A percentile compares a stretch with the other conserved stretches of the same genome.
Evolutionary conservation across 1,140 invertebrate genomes (phyloP).

Genomic region (Charaxes varanes): DNA sequence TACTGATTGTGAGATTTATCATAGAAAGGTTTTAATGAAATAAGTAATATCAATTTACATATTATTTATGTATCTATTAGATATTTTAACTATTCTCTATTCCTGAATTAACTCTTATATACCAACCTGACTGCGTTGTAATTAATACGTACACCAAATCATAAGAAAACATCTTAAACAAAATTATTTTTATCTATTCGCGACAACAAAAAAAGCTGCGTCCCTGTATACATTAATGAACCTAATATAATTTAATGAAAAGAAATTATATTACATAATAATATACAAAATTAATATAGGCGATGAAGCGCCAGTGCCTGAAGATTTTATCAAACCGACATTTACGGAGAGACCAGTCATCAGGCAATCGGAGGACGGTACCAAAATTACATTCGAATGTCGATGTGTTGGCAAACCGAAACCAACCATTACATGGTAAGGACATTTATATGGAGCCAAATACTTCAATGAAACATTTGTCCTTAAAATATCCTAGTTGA

Average conservation of each 20-base stretch:
- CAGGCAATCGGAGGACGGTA: slow-evolving; percentile 94
- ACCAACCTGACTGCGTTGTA: slow-evolving; percentile 38
- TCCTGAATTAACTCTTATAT: slow-evolving; percentile 55
- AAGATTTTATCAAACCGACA: slow-evolving; percentile 93
- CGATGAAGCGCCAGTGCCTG: slow-evolving; percentile 92
- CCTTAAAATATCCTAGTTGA: slow-evolving; percentile 13
- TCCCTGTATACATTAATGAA: too few relatives aligned
- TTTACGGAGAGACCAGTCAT: slow-evolving; percentile 97
- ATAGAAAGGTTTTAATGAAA: slow-evolving; percentile 33
- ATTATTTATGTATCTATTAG: slow-evolving; percentile 41
- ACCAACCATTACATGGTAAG: slow-evolving; percentile 94
- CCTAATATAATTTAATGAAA: slow-evolving; percentile 25
- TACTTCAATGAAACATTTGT: slow-evolving; percentile 9
- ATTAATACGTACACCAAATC: slow-evolving; percentile 43
- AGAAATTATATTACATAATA: slow-evolving; percentile 25
- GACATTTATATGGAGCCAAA: slow-evolving; percentile 27
- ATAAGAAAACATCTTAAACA: slow-evolving; percentile 73
- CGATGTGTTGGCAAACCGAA: slow-evolving; percentile 95
- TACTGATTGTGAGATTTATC: slow-evolving; percentile 50
- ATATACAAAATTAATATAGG: slow-evolving; percentile 76
- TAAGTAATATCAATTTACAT: slow-evolving; percentile 36
- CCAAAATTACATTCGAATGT: slow-evolving; percentile 95
- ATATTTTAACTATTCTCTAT: slow-evolving; percentile 44
- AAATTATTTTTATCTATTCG: slow-evolving; percentile 28
- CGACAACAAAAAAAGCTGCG: slow-evolving; percentile 36